Evolutionary conservation across 2,113 vertebrate genomes (phyloP).

Genomic region (Petrocephalus zakoni): DNA sequence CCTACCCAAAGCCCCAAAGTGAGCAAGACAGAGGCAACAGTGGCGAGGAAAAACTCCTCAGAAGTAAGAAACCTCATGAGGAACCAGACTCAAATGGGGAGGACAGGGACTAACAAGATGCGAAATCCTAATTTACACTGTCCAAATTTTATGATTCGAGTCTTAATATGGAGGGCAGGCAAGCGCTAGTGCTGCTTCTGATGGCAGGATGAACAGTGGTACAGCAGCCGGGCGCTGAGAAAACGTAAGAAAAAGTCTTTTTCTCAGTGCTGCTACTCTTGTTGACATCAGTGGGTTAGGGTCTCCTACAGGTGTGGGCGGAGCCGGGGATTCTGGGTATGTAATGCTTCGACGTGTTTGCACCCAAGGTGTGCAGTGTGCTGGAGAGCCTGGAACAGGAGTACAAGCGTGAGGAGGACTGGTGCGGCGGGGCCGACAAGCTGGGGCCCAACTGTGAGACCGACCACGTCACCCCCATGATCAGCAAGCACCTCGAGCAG

Average conservation of each 20-base stretch:
- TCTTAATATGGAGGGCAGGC: too few relatives aligned
- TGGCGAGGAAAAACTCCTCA: background rate
- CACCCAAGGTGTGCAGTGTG: slow-evolving; percentile 85
- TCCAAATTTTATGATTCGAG: background rate
- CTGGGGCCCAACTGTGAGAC: slow-evolving; percentile 95
- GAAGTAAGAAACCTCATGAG: background rate
- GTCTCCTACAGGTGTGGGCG: background rate
- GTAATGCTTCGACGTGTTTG: background rate
- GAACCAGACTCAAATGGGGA: background rate
- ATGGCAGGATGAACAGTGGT: background rate
- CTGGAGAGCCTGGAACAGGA: slow-evolving; percentile 96
- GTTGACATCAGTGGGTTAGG: background rate
- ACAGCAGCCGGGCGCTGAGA: background rate
- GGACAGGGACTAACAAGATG: background rate
- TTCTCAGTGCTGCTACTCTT: background rate
- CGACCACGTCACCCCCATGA: slow-evolving; percentile 94
- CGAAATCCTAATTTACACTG: background rate
- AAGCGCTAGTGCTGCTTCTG: too few relatives aligned
- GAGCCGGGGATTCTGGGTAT: background rate
- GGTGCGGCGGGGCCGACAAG: slow-evolving; percentile 95
- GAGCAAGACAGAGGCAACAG: background rate
- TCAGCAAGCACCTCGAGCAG: slow-evolving; percentile 96
- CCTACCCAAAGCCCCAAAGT: background rate
- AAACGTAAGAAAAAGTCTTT: background rate
- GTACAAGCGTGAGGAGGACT: slow-evolving; percentile 96